Evolutionary conservation across 2,888 invertebrate species (phyloP), one percentile per base, ranked within the genome.

Genomic region (Dendrolimus pini): DNA sequence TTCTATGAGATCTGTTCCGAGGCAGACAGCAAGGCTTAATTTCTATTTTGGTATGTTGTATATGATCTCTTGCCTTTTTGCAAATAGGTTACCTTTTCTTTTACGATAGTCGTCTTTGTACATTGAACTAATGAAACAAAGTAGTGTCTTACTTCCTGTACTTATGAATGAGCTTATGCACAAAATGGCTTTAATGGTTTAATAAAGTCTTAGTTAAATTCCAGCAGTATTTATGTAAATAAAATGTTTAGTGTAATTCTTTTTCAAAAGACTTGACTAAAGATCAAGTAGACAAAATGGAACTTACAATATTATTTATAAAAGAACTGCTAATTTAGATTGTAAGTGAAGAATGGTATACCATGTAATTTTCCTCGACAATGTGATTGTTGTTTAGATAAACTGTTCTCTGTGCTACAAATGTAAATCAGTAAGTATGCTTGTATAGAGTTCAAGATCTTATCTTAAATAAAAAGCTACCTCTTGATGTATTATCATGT

Each of bases 11-110:
- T 93, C 93, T 80, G 95, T 98, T 62, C 98, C 98, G 2, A 93
- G 95, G 70, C 94, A 96, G 85, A 97, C 98, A 54, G 98, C 98
- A 9, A 94, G 96, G 78, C 89, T 98, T 54, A 98, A 98, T 84
- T 94, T 98, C 73, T 96, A 95, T 83, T 95, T 98, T 85, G 98
- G 98, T 53, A 93, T 97, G 83, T 92, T 98, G 60, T 98, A 97
- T 80, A 95, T 97, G 68, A 89, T 96, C 61, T 95, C 97, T 58
- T 96, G 96, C 83, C 93, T 94, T 75, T 93, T 94, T 88, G 93
- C 94, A 61, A 87, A 92, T 61, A 89, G 91, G 66, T 80, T 95
- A 67, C 95, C 95, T 52, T 93, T 92, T 69, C 86, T 93, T 62
- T 82, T 85, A 53, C 64, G 81, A 61, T 78, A 78, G 71, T 73